A percentile compares a stretch with the other conserved stretches of the same genome.
These are phyloP conservation scores for Strigamia transsilvanica DNA, from an alignment of 2,888 invertebrate genomes.

Conservation along the genomic window DNA sequence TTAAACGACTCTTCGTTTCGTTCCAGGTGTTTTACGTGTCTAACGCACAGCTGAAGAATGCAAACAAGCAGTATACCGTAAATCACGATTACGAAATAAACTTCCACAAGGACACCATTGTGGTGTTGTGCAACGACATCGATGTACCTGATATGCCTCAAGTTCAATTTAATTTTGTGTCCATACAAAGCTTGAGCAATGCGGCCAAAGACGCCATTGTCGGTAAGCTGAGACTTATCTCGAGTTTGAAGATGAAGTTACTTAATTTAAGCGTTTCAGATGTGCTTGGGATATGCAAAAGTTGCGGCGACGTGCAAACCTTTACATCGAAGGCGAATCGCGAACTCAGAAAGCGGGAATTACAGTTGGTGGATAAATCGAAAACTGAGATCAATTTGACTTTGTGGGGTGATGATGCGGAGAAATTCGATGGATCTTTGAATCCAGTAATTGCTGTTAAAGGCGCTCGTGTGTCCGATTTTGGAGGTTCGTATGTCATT, in stretches of 20 bases:
- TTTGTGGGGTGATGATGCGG: constrained; percentile 88
- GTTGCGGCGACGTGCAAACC: constrained; percentile 74
- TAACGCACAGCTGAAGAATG: constrained; percentile 84
- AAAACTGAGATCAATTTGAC: constrained; percentile 80
- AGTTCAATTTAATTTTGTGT: constrained; percentile 78
- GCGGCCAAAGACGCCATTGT: constrained; percentile 74
- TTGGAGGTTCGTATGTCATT: constrained; percentile 83
- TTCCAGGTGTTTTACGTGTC: constrained; percentile 84
- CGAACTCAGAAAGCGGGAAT: constrained; percentile 87
- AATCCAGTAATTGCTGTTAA: constrained; percentile 88
- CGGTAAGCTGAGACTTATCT: constrained; percentile 68
- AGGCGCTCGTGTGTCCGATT: constrained; percentile 85
- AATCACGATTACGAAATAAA: constrained; percentile 98
- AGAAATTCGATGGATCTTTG: constrained; percentile 77
- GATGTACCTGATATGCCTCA: constrained; percentile 75
- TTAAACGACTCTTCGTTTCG: not conserved
- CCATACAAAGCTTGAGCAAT: constrained; percentile 76
- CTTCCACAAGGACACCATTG: constrained; percentile 76
- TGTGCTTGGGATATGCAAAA: constrained; percentile 86
- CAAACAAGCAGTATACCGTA: constrained; percentile 88
- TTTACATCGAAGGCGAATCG: constrained; percentile 79
- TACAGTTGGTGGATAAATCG: constrained; percentile 86
- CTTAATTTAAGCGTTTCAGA: constrained; percentile 69
- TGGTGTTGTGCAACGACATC: constrained; percentile 67
- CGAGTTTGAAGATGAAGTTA: no score